Percentiles rank a stretch among this genome's conserved stretches.
Evolutionary conservation across 2,113 vertebrate species (phyloP).

Genomic region (Ranitomeya imitator): DNA sequence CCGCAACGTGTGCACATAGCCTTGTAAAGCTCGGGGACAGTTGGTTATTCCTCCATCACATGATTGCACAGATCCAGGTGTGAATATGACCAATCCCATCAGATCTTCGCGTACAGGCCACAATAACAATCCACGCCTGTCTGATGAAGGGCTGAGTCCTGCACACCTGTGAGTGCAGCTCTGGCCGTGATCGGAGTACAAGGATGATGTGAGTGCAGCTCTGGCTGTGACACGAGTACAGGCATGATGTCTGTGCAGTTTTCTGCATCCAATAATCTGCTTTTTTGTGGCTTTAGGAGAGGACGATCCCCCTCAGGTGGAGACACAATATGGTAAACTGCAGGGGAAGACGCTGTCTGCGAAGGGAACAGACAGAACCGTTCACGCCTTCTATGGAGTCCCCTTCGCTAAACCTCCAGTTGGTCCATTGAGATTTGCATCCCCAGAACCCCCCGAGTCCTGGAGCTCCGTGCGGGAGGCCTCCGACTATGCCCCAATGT

Average conservation of each 20-base stretch:
- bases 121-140: no score
- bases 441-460: slow-evolving; percentile 69
- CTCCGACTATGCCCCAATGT: slow-evolving; percentile 76
- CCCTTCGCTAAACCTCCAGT: slow-evolving; percentile 82
- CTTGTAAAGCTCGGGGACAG: no score
- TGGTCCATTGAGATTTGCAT: slow-evolving; percentile 75
- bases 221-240: background rate
- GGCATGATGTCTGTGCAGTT: background rate
- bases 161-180: no score
- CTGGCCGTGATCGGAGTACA: no score
- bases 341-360: slow-evolving; percentile 70
- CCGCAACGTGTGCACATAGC: no score
- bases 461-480: slow-evolving; percentile 78
- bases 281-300: slow-evolving; percentile 60
- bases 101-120: no score
- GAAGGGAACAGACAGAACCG: slow-evolving; percentile 68
- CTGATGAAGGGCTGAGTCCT: no score
- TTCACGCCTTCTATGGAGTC: slow-evolving; percentile 75
- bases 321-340: slow-evolving; percentile 70
- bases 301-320: slow-evolving; percentile 58
- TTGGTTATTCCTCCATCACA: no score
- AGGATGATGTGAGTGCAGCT: no score
- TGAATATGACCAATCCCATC: no score
- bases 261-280: background rate
- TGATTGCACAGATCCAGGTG: no score